These are phyloP conservation scores for Copidosoma floridanum DNA, from an alignment of 1,140 invertebrate species.

Conservation along the genomic window DNA sequence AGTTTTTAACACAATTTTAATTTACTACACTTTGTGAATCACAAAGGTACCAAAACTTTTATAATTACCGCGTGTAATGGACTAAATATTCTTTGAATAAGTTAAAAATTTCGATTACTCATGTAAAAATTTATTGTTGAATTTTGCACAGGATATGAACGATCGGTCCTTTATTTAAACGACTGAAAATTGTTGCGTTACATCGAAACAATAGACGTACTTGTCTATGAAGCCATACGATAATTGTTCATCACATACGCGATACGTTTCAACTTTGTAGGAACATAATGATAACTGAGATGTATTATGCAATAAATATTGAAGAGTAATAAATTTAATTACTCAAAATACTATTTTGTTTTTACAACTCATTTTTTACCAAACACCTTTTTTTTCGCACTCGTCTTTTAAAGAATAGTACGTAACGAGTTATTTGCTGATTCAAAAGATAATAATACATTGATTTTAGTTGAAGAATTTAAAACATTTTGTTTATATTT, in stretches of 20 bases:
- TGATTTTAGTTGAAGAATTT: too few species aligned
- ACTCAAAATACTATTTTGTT: too few species aligned
- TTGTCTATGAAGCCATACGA: constrained; percentile 19
- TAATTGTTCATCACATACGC: constrained; percentile 28
- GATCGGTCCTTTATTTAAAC: too few species aligned
- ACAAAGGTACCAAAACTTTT: neutral
- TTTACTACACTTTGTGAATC: neutral
- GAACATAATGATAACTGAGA: constrained; percentile 37
- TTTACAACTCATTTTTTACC: too few species aligned
- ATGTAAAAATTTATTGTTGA: constrained; percentile 21
- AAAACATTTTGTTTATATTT: too few species aligned
- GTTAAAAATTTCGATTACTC: constrained; percentile 18
- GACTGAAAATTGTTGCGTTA: too few species aligned
- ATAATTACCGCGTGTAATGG: neutral
- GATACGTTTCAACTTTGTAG: constrained; percentile 38
- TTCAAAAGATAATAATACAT: too few species aligned
- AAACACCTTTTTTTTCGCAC: too few species aligned
- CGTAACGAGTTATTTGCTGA: too few species aligned
- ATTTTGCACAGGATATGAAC: constrained; percentile 12
- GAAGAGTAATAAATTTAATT: constrained; percentile 39
- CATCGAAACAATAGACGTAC: too few species aligned
- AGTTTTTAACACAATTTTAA: neutral
- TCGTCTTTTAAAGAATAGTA: too few species aligned
- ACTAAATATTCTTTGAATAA: neutral
- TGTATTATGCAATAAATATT: constrained; percentile 45